Percentiles rank a stretch among this genome's conserved stretches.
Evolutionary conservation across 37 sponge, comb jelly and placozoan species (phyloP).

Genomic region (Mnemiopsis leidyi): DNA sequence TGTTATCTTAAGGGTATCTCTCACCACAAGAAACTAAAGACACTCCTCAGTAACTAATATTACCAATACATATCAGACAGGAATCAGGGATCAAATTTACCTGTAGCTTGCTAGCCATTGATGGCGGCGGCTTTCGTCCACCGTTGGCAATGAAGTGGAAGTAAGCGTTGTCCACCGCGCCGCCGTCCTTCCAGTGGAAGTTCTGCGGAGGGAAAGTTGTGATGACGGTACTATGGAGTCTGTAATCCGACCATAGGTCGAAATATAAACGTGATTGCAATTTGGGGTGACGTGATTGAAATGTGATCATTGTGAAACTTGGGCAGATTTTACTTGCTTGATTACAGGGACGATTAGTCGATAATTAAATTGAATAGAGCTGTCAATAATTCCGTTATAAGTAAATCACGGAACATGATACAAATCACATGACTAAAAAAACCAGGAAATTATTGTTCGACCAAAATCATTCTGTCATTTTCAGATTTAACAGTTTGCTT

Average conservation of each 20-base stretch:
- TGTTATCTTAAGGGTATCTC: no score
- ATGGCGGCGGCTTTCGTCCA: slow-evolving; percentile 24
- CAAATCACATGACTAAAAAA: no score
- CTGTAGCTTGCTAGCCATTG: slow-evolving; percentile 51
- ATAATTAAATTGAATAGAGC: neutral
- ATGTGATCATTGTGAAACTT: neutral
- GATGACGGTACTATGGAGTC: neutral
- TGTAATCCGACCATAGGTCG: no score
- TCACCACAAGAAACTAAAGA: no score
- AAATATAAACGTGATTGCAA: neutral
- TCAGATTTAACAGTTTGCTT: no score
- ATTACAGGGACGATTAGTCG: neutral
- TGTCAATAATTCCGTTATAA: no score
- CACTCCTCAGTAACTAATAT: no score
- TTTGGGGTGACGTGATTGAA: neutral
- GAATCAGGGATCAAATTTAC: neutral
- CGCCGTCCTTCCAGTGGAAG: slow-evolving; percentile 64
- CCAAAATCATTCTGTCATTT: no score
- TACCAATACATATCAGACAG: no score
- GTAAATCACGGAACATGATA: no score
- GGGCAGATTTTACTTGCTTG: neutral
- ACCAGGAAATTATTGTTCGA: no score
- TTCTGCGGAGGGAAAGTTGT: slow-evolving; percentile 1
- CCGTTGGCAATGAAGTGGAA: slow-evolving; percentile 64
- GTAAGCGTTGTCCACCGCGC: slow-evolving; percentile 44